A percentile compares a stretch with the other conserved stretches of the same genome.
Conservation (phyloP, 2,888 invertebrate species). For the Limnephilus auricula region DNA sequence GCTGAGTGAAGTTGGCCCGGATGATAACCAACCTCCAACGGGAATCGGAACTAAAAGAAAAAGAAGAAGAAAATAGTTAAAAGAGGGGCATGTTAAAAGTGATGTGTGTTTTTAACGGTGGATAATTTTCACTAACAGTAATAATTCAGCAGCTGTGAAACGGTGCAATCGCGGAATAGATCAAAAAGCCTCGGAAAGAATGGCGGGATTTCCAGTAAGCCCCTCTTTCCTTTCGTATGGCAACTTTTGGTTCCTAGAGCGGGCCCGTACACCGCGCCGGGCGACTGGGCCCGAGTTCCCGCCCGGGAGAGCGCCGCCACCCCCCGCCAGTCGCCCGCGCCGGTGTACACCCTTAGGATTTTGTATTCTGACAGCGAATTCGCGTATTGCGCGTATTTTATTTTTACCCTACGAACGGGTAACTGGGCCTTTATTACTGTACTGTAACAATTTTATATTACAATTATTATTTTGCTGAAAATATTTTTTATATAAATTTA, state of each 20-base stretch:
- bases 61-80: neutral
- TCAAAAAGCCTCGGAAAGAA: conserved; percentile 56
- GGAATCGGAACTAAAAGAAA: neutral
- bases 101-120: neutral
- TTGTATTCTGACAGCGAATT: conserved; percentile 66
- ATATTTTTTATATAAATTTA: too few species aligned
- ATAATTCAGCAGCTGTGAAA: conserved; percentile 1
- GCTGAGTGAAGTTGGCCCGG: neutral
- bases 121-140: neutral
- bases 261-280: conserved; percentile 38
- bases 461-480: neutral
- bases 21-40: too few species aligned
- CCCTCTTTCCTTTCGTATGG: conserved; percentile 57
- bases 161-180: conserved; percentile 57
- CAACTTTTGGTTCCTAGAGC: conserved; percentile 55
- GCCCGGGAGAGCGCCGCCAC: conserved; percentile 27
- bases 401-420: conserved; percentile 64
- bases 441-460: neutral
- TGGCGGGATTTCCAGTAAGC: conserved; percentile 64
- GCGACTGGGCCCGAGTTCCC: conserved; percentile 30
- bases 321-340: conserved; percentile 48
- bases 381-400: conserved; percentile 67
- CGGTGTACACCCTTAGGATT: conserved; percentile 66
- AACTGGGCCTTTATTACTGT: conserved; percentile 56
- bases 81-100: neutral